phyloP scores from a whole-genome alignment of 2,888 invertebrate species.

The Drosophila trichaetosa region DNA sequence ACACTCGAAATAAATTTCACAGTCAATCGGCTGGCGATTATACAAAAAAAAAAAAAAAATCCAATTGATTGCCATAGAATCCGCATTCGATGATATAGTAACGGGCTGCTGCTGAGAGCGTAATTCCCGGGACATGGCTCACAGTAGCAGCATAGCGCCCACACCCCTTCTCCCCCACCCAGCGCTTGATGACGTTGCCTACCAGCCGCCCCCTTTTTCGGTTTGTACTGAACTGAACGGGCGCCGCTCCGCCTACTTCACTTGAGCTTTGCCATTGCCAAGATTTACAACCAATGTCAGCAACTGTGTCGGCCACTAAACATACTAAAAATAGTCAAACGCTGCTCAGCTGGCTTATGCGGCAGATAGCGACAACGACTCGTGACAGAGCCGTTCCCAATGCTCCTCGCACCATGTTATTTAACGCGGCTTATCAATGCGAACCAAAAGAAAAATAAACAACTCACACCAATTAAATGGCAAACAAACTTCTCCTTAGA shows the following conservation, averaged over 20 bases:
- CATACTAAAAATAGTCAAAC: conserved; percentile 50
- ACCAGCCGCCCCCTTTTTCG: conserved; percentile 1
- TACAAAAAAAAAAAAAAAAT: neutral
- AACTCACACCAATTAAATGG: neutral
- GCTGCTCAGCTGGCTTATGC: conserved; percentile 55
- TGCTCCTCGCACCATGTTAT: conserved; percentile 27
- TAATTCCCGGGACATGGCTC: conserved; percentile 23
- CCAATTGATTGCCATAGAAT: conserved; percentile 37
- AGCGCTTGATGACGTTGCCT: conserved; percentile 12
- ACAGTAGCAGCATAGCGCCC: neutral
- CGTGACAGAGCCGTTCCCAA: conserved; percentile 58
- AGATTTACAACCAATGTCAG: conserved; percentile 77
- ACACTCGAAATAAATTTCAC: conserved; percentile 32
- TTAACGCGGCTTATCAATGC: conserved; percentile 59
- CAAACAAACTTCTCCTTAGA: neutral
- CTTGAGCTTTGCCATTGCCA: conserved; percentile 69
- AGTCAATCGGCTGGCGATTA: conserved; percentile 44
- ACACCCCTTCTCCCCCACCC: neutral
- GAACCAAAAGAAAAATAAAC: conserved; percentile 27
- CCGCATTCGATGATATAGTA: conserved; percentile 34
- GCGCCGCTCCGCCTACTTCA: conserved; percentile 35
- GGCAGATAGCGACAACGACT: conserved; percentile 50
- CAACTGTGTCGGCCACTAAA: conserved; percentile 47
- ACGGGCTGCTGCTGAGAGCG: conserved; percentile 33
- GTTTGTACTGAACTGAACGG: neutral